A percentile compares a stretch with the other conserved stretches of the same genome.
phyloP scores from a whole-genome alignment of 2,888 invertebrate genomes.

The Corbicula japonica region DNA sequence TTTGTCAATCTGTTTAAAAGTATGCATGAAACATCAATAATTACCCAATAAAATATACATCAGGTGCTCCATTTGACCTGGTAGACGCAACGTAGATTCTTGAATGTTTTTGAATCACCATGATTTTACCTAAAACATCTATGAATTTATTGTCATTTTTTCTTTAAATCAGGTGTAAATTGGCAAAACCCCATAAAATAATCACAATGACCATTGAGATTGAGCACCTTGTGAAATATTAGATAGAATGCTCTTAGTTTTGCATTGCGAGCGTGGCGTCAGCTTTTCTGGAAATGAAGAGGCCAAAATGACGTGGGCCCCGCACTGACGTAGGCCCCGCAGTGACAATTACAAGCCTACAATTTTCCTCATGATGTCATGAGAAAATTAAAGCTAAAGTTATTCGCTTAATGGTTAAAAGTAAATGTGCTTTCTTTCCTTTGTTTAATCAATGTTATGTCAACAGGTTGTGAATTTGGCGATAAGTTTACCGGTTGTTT shows the following conservation, averaged over 20 bases:
- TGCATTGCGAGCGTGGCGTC: too few species aligned
- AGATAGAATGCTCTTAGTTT: too few species aligned
- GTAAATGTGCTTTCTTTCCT: background rate
- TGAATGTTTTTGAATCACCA: background rate
- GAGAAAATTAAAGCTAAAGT: background rate
- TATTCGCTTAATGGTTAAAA: background rate
- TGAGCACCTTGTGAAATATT: too few species aligned
- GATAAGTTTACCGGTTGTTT: constrained; percentile 69
- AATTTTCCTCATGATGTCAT: background rate
- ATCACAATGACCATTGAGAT: too few species aligned
- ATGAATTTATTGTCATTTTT: background rate
- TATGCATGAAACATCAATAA: background rate
- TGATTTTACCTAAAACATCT: background rate
- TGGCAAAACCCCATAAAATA: too few species aligned
- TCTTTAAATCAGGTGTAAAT: too few species aligned
- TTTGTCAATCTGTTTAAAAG: background rate
- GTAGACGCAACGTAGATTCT: background rate
- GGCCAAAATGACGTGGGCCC: background rate
- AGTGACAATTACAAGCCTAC: background rate
- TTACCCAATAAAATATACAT: background rate
- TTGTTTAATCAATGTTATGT: constrained; percentile 1
- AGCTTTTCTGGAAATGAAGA: background rate
- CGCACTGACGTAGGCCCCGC: background rate
- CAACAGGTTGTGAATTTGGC: constrained; percentile 73
- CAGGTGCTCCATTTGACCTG: background rate